Base-by-base conservation (phyloP, 2,888 invertebrate genomes). In the Brachyptera risi region DNA sequence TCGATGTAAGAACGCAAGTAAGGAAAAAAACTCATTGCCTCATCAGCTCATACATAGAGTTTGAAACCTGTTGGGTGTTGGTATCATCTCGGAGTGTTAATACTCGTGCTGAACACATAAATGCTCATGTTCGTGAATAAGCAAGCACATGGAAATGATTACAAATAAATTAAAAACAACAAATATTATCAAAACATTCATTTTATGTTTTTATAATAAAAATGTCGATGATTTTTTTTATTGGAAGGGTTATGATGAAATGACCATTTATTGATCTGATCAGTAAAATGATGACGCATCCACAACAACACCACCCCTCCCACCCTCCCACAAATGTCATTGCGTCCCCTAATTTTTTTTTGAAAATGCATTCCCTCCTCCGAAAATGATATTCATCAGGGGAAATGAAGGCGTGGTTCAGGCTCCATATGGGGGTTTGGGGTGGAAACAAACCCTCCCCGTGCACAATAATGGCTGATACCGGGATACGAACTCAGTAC, bases 401-500 rank as follows among this genome's bases (percentile, higher is more conserved):
- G 54, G 54, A 37, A 54, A 54, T 37, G 37, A 31, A 37, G 54
- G 54, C 54, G 54, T 31, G 35, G 54, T 37, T 37, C 17, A 17
- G 40, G 31, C 51, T 15, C 4, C 51, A 51, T 31, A 35, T 51
- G 51, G 54, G 35, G 54, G 54, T 15, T 51, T 47, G 62, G 49
- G 51, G 63, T 50, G 40, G 58, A 58, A 57, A 60, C 60, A 60
- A 60, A 60, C 40, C 63, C 63, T 60, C 56, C 54, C 54, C 35
- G 21, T 54, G 23, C 57, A 57, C 60, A 60, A 63, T 63, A 63
- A 63, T 63, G 63, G 63, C 60, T 60, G 63, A 60, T 60, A 59
- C 60, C 63, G 58, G 58, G 56, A 31, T 42, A 57, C 63, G 63
- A 63, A 63, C 63, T 27, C 40, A 56, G 58, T 31, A 63, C 60